Conservation (phyloP, 2,113 vertebrate species). For the Chinchilla lanigera region DNA sequence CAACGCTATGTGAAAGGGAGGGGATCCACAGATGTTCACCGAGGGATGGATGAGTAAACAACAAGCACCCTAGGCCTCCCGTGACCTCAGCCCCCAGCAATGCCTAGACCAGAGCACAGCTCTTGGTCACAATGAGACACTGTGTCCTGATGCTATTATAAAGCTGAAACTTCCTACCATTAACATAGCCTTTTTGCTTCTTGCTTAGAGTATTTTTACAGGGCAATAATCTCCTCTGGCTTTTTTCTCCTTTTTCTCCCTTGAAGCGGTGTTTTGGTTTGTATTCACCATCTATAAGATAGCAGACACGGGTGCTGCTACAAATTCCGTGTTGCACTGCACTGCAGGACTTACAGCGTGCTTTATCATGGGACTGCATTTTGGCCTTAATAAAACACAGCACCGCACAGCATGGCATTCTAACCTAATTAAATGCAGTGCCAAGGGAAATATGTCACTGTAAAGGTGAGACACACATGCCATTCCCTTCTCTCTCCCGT, state of each 20-base stretch:
- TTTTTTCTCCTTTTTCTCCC: conserved; percentile 24
- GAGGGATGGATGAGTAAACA: neutral
- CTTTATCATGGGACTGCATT: conserved; percentile 62
- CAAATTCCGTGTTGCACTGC: conserved; percentile 59
- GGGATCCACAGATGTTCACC: neutral
- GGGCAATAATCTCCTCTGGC: conserved; percentile 29
- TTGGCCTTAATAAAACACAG: conserved; percentile 68
- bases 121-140: neutral
- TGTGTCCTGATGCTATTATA: neutral
- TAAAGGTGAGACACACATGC: conserved; percentile 35
- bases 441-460: conserved; percentile 68
- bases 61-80: neutral
- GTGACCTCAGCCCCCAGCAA: neutral
- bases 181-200: neutral
- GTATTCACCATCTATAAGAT: neutral
- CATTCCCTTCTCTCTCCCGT: conserved; percentile 13
- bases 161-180: conserved; percentile 30
- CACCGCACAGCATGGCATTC: conserved; percentile 29
- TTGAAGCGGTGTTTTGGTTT: neutral
- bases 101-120: neutral
- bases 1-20: neutral
- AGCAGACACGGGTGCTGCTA: conserved; percentile 61
- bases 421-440: conserved; percentile 72
- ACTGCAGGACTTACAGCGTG: conserved; percentile 66
- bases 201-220: conserved; percentile 40